phyloP scores from a whole-genome alignment of 2,797 vertebrate species.

The Darevskia nairensis region DNA sequence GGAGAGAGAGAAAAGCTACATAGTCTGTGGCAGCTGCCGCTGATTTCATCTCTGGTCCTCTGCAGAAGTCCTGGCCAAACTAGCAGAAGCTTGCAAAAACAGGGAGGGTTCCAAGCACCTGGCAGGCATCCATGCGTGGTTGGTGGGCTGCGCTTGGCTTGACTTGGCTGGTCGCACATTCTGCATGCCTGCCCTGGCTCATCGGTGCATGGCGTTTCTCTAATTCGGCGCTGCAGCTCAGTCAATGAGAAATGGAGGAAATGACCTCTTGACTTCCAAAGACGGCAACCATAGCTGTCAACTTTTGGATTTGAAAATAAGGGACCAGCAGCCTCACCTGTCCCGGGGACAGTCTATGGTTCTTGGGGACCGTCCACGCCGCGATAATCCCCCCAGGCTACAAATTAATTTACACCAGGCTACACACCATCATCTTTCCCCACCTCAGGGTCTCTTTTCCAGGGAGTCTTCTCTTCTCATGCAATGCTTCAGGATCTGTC shows the following conservation, averaged over 20 bases:
- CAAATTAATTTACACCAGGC: no score
- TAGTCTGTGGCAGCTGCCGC: neutral
- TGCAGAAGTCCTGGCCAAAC: neutral
- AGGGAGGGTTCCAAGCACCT: neutral
- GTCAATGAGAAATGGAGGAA: neutral
- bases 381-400: no score
- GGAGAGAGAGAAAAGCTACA: neutral
- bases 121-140: neutral
- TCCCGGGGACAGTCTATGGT: no score
- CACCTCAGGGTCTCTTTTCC: no score
- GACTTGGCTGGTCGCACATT: neutral
- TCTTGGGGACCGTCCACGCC: no score
- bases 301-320: no score
- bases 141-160: neutral
- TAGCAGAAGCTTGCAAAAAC: neutral
- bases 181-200: neutral
- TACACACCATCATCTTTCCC: no score
- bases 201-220: neutral
- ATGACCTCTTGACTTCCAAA: neutral
- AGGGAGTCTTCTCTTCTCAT: no score
- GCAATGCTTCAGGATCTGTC: no score
- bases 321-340: no score
- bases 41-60: constrained; percentile 1
- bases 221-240: neutral
- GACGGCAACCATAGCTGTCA: no score